phyloP scores from a whole-genome alignment of 2,888 invertebrate species.

The Drymonia ruficornis region DNA sequence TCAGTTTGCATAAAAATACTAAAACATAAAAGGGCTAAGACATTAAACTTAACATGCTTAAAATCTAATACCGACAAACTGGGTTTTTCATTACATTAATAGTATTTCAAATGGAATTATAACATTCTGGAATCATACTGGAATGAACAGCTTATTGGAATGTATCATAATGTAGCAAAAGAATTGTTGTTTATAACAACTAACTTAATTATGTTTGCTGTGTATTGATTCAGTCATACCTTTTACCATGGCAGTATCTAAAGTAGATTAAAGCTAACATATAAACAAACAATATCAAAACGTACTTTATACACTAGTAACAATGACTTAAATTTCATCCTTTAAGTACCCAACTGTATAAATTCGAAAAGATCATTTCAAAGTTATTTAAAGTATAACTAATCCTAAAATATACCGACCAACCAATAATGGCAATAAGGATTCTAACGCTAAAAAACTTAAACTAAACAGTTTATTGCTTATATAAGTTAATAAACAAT shows the following conservation, averaged over 20 bases:
- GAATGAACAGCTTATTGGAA: slow-evolving; percentile 1
- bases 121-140: not conserved
- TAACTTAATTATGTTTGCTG: not conserved
- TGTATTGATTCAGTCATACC: slow-evolving; percentile 8
- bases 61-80: not conserved
- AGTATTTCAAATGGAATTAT: not conserved
- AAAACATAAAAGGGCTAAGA: not conserved
- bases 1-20: not conserved
- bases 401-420: not conserved
- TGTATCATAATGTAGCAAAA: not conserved
- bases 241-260: slow-evolving; percentile 28
- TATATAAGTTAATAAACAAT: slow-evolving; percentile 4
- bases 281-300: slow-evolving; percentile 22
- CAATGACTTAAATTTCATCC: slow-evolving; percentile 34
- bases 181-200: not conserved
- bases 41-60: not conserved
- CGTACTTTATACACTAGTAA: slow-evolving; percentile 19
- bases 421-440: not conserved
- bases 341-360: slow-evolving; percentile 21
- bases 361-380: not conserved
- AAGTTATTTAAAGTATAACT: not conserved
- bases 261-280: slow-evolving; percentile 37
- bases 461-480: slow-evolving; percentile 6
- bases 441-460: slow-evolving; percentile 11
- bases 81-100: not conserved